Conservation (phyloP, 2,797 vertebrate species). For the Intellagama lesueurii region DNA sequence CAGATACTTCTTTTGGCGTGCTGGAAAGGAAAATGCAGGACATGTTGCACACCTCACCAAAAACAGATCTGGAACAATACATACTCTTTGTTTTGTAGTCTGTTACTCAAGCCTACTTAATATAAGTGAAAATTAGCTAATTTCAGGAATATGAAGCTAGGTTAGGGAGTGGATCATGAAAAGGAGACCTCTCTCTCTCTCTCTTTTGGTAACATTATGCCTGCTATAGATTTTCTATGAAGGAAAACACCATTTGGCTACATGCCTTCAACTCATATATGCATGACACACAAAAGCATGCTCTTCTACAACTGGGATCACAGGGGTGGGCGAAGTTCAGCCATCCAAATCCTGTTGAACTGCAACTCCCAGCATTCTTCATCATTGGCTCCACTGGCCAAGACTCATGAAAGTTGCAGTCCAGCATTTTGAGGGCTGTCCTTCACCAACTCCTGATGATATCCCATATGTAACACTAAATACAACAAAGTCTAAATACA, state of each 20-base stretch:
- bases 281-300: constrained; percentile 11
- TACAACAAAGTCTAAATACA: constrained; percentile 14
- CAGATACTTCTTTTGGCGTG: neutral
- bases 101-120: neutral
- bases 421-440: too few species aligned
- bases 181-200: neutral
- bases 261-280: neutral
- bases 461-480: constrained; percentile 36
- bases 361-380: too few species aligned
- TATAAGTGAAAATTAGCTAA: neutral
- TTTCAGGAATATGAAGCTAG: neutral
- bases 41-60: neutral
- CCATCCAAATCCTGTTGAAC: too few species aligned
- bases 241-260: constrained; percentile 6
- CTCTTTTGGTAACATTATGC: neutral
- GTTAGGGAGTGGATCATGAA: neutral
- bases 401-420: too few species aligned
- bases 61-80: neutral
- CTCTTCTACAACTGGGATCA: neutral
- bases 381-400: too few species aligned
- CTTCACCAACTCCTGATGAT: neutral
- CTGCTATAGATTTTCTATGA: constrained; percentile 32
- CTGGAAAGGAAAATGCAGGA: neutral
- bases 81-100: neutral
- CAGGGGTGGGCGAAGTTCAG: too few species aligned